Base-by-base conservation (phyloP, 2,113 vertebrate genomes). In the Crypturellus undulatus region DNA sequence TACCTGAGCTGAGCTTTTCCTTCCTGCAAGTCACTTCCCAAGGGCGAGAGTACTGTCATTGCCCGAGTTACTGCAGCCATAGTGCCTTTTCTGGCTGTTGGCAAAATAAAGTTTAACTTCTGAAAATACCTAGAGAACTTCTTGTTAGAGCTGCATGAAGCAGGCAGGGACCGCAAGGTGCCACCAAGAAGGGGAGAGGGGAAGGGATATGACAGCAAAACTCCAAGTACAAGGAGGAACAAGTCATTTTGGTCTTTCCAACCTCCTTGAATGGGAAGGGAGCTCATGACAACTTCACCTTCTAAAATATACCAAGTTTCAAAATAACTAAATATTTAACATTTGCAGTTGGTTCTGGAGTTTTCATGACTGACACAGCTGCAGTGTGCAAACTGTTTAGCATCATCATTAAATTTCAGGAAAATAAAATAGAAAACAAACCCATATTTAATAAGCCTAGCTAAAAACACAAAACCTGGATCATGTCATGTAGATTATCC, bases 151-250 rank as follows among this genome's bases (percentile, higher is more conserved):
- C 13, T 67, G 82, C 26, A 30, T 38, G 28, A 28, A 79, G 47
- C 15, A 5, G 28, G 6, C 0, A 0, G 28, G 42, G 52, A 86
- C 32, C 3, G 2, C 45, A n/a, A 69, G 43, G 43, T 6, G 45
- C 73, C 84, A 58, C n/a, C 58, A 36, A 36, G 62, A 1, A 10
- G 62, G 54, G 49, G 54, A 77, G 56, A 47, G 47, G 56, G 76
- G 69, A 72, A 58, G 51, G 9, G 69, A 24, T 1, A 2, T 0
- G 63, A 77, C 0, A 71, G 28, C 68, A 73, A 18, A 0, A 1
- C 67, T 32, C 54, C 13, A 11, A 28, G 43, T 24, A 4, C 30
- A 36, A 0, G 0, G 25, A 60, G 26, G 43, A 67, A 47, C 28
- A n/a, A 38, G 42, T n/a, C 38, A 18, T 6, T 56, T 34, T 5